Evolutionary conservation across 1,140 invertebrate genomes (phyloP), one percentile per base, ranked within the genome.

Genomic region (Lordiphosa clarofinis): DNA sequence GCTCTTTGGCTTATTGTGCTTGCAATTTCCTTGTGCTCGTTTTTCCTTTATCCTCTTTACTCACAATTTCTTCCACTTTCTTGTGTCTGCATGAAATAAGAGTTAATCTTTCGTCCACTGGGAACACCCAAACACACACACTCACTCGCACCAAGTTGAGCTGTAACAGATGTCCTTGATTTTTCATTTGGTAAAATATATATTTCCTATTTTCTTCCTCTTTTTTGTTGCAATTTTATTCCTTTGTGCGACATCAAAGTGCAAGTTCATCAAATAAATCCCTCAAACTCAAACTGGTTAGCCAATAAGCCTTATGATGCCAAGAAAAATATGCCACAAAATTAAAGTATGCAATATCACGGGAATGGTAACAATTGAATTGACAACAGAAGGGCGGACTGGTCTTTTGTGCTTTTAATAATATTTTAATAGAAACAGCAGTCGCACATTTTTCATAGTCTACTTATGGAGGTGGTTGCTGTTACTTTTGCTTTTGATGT

Each of bases 141-240:
- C 4, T 44, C 6, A 59, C 9, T n/a, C n/a, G 11, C 21, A 36
- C 24, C 35, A 21, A 54, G 54, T 49, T 58, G 36, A 52, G 19
- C 60, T 46, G 70, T 71, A 73, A 73, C 70, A 73, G 70, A 70
- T 73, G 70, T 73, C 66, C 67, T 73, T 73, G 70, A 73, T 73
- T 66, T 70, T 73, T 73, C 70, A 70, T 73, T 70, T 70, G 54
- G 19, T 39, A 28, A 35, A 48, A 37, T 47, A 49, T 50, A 60
- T 65, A 60, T 69, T 60, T 66, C 56, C 53, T 66, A 61, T 7
- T 39, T 13, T 39, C 15, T 15, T 2, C 4, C 6, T 39, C 6
- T 52, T 57, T 66, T 70, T 55, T 47, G 54, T 47, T 73, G 70
- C 70, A 73, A 65, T 65, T 65, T 54, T 54, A 19, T 35, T 43